These are phyloP conservation scores for Anthrax anthrax DNA, from an alignment of 2,888 invertebrate species.

Conservation along the genomic window DNA sequence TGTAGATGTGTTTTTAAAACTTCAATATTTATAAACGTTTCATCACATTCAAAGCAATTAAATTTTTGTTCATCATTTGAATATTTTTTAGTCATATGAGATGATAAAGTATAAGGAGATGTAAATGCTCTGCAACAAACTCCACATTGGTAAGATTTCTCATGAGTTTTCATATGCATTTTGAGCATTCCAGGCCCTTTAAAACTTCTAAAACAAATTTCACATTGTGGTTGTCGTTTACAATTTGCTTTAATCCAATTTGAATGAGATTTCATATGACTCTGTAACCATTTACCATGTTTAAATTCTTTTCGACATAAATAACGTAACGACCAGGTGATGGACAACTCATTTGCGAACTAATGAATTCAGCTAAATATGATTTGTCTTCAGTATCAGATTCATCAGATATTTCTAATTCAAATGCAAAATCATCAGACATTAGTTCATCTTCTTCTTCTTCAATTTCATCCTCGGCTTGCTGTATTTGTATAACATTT, in stretches of 20 bases:
- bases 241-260: slow-evolving; percentile 53
- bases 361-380: slow-evolving; percentile 29
- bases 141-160: slow-evolving; percentile 30
- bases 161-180: slow-evolving; percentile 52
- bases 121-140: slow-evolving; percentile 35
- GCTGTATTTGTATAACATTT: slow-evolving; percentile 6
- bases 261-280: slow-evolving; percentile 46
- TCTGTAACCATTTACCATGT: slow-evolving; percentile 44
- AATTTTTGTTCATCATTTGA: slow-evolving; percentile 26
- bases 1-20: slow-evolving; percentile 33
- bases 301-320: slow-evolving; percentile 49
- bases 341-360: slow-evolving; percentile 39
- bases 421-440: slow-evolving; percentile 13
- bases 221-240: slow-evolving; percentile 48
- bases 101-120: slow-evolving; percentile 25
- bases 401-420: slow-evolving; percentile 14
- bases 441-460: slow-evolving; percentile 18
- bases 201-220: slow-evolving; percentile 44
- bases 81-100: slow-evolving; percentile 31
- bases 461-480: slow-evolving; percentile 17
- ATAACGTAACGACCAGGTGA: slow-evolving; percentile 43
- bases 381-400: slow-evolving; percentile 16
- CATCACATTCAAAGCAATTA: slow-evolving; percentile 42
- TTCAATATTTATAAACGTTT: slow-evolving; percentile 43
- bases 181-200: slow-evolving; percentile 52